Evolutionary conservation across 2,888 invertebrate genomes (phyloP).

Genomic region (Oligia fasciuncula): DNA sequence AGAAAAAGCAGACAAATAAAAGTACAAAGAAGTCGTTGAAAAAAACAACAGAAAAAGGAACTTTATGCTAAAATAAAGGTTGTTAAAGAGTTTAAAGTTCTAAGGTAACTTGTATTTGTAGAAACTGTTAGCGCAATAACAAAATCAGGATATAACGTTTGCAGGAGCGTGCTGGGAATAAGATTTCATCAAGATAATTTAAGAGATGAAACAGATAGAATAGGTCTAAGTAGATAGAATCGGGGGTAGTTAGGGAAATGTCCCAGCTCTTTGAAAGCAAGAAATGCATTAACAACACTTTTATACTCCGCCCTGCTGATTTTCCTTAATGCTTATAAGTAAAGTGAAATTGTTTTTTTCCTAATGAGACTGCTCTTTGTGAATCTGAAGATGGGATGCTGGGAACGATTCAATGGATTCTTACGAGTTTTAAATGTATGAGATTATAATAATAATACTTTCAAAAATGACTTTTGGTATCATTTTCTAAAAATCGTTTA

Average conservation of each 20-base stretch:
- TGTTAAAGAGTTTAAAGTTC: conserved; percentile 49
- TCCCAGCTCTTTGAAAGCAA: conserved; percentile 21
- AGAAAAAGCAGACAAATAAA: conserved; percentile 8
- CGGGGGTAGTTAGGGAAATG: conserved; percentile 19
- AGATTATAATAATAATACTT: conserved; percentile 9
- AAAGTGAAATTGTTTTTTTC: conserved; percentile 38
- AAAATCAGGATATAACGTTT: conserved; percentile 52
- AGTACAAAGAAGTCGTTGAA: conserved; percentile 27
- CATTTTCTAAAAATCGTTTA: conserved; percentile 30
- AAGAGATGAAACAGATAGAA: conserved; percentile 47
- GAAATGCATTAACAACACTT: conserved; percentile 52
- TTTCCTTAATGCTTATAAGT: conserved; percentile 39
- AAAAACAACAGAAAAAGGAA: conserved; percentile 34
- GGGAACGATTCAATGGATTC: conserved; percentile 20
- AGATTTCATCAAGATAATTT: conserved; percentile 63
- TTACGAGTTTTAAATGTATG: conserved; percentile 39
- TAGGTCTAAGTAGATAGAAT: conserved; percentile 31
- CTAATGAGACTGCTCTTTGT: conserved; percentile 28
- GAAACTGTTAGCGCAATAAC: conserved; percentile 40
- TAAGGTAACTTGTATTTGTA: conserved; percentile 42
- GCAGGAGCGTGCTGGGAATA: conserved; percentile 49
- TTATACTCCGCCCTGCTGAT: conserved; percentile 27
- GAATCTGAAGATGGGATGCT: conserved; percentile 37
- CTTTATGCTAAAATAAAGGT: conserved; percentile 45
- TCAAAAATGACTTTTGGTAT: neutral